Percentiles rank a stretch among this genome's conserved stretches.
These are phyloP conservation scores for Caenorhabditis macrosperma DNA, from an alignment of 2,888 invertebrate species.

Conservation along the genomic window DNA sequence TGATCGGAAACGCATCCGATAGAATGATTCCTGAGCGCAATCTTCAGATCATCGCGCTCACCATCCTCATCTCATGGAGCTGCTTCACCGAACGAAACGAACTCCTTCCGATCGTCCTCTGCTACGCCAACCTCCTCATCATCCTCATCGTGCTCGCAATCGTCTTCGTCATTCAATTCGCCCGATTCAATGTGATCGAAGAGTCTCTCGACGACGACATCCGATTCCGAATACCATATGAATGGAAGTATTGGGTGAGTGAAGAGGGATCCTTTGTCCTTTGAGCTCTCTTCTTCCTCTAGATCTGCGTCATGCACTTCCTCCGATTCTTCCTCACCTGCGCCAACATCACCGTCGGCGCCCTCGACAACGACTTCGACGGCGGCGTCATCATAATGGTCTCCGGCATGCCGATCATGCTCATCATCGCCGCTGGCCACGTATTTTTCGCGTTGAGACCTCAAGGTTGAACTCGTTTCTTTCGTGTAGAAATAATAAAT, in stretches of 20 bases:
- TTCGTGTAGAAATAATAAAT: background rate
- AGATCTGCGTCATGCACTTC: constrained; percentile 40
- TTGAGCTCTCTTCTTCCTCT: background rate
- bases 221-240: constrained; percentile 51
- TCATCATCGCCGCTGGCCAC: constrained; percentile 40
- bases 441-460: constrained; percentile 43
- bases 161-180: constrained; percentile 42
- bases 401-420: constrained; percentile 44
- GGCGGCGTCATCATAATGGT: constrained; percentile 50
- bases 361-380: constrained; percentile 61
- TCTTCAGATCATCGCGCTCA: constrained; percentile 32
- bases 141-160: constrained; percentile 20
- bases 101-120: constrained; percentile 27
- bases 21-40: no score
- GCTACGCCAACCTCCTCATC: constrained; percentile 51
- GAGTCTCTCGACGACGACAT: constrained; percentile 33
- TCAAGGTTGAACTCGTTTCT: constrained; percentile 11
- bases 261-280: background rate
- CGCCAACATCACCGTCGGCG: constrained; percentile 55
- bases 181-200: constrained; percentile 45
- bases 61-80: constrained; percentile 27
- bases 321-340: constrained; percentile 48
- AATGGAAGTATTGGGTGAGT: constrained; percentile 51
- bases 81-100: constrained; percentile 21
- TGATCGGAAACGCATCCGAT: no score